Evolutionary conservation across 2,797 vertebrate genomes (phyloP), one percentile per base, ranked within the genome.

Genomic region (Macrochelys suwanniensis): DNA sequence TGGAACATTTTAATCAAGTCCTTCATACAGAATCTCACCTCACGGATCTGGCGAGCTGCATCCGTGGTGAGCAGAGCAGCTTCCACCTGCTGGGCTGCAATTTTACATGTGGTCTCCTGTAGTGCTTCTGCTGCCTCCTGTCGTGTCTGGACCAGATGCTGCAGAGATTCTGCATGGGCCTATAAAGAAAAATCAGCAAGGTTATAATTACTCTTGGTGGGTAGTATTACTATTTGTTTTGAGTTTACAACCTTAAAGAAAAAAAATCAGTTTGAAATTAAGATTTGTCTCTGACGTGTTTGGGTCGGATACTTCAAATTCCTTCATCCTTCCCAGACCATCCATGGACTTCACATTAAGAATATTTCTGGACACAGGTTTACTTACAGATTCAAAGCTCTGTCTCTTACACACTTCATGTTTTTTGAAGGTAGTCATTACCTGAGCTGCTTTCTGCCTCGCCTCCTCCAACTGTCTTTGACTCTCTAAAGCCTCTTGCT

Each of bases 391-490:
- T 33, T 85, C 10, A 91, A 80, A 77, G 84, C 91, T 89, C 92
- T 89, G 94, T 25, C 42, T 92, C 77, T 96, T 92, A 92, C 23
- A 81, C 65, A 89, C 8, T 88, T 42, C 84, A 37, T 37, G 82
- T 45, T 82, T 95, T 89, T 28, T 94, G 31, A 89, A 97, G 90
- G 85, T 68, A 71, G 92, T 68, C 21, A 90, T 92, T 98, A 99
- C 99, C 99, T 99, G 99, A 97, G 99, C 98, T 91, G 99, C 98
- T 98, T 98, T 98, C 97, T 99, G 99, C 65, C 98, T 97, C 87
- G 98, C 98, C 97, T 99, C 99, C 89, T 99, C 99, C 94, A 99
- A 95, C 12, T 99, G 99, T 59, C 98, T 98, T 94, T 99, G 98
- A 89, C 98, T 98, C 96, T 99, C 99, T 92, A 99, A 98, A 33